Conservation (phyloP, 2,113 vertebrate genomes). For the Lophochroa leadbeateri region DNA sequence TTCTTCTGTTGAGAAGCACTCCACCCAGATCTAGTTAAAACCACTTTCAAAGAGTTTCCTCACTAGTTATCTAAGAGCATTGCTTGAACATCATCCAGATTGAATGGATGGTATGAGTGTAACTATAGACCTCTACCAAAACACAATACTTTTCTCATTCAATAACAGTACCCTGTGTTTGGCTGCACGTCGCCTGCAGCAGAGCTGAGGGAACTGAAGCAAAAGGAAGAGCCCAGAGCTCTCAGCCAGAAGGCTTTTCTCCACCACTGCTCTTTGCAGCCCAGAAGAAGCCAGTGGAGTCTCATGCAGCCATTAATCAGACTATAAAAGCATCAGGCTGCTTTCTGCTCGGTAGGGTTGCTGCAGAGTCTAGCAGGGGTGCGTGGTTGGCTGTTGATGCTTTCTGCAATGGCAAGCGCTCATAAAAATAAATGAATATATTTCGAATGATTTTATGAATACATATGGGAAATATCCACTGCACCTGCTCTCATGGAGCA, state of each 20-base stretch:
- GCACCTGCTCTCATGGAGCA: background rate
- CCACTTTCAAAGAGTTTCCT: background rate
- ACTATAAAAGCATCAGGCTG: background rate
- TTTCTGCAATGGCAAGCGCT: background rate
- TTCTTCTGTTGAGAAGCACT: background rate
- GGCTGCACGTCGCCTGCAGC: background rate
- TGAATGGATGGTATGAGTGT: background rate
- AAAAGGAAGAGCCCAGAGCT: background rate
- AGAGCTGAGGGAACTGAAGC: background rate
- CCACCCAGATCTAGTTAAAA: background rate
- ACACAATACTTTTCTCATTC: accelerated
- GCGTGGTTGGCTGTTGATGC: background rate
- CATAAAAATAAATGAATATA: background rate
- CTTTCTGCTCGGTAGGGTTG: background rate
- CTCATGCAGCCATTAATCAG: background rate
- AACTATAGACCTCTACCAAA: background rate
- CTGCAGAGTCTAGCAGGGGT: background rate
- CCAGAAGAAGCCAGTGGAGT: background rate
- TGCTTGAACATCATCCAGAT: background rate
- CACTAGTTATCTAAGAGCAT: background rate
- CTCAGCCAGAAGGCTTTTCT: background rate
- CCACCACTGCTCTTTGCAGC: background rate
- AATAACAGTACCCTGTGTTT: background rate
- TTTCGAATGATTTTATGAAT: background rate
- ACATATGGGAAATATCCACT: background rate